These are phyloP conservation scores for Strongylocentrotus purpuratus DNA, from an alignment of 35 echinoderm and acorn worm species.

Conservation along the genomic window DNA sequence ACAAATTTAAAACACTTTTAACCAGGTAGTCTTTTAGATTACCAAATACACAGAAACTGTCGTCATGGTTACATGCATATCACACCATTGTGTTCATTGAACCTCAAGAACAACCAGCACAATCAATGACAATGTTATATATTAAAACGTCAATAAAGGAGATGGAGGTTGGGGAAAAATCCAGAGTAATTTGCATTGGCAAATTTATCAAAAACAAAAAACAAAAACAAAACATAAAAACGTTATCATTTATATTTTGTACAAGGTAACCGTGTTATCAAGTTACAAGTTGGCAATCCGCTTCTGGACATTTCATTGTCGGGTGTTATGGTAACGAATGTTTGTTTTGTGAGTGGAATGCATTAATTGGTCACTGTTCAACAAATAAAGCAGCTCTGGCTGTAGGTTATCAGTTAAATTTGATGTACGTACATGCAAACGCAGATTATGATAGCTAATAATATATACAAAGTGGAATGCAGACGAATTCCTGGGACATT, in stretches of 20 bases:
- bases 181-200: no score
- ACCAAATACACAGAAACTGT: no score
- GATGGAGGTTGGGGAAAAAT: no score
- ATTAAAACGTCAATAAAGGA: no score
- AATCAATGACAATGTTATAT: not conserved
- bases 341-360: not conserved
- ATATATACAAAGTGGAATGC: no score
- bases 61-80: not conserved
- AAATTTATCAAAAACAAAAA: no score
- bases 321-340: not conserved
- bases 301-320: not conserved
- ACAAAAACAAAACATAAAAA: no score
- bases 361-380: conserved; percentile 9
- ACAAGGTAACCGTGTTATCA: not conserved
- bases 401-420: not conserved
- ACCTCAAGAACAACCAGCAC: not conserved
- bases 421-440: not conserved
- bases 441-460: not conserved
- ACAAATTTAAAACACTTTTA: no score
- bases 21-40: no score
- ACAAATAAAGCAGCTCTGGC: not conserved
- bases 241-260: not conserved
- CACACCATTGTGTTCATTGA: not conserved
- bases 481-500: no score
- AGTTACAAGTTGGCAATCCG: not conserved